A percentile compares a stretch with the other conserved stretches of the same genome.
Evolutionary conservation across 2,797 vertebrate genomes (phyloP).

Genomic region (Chloroceryle inda): DNA sequence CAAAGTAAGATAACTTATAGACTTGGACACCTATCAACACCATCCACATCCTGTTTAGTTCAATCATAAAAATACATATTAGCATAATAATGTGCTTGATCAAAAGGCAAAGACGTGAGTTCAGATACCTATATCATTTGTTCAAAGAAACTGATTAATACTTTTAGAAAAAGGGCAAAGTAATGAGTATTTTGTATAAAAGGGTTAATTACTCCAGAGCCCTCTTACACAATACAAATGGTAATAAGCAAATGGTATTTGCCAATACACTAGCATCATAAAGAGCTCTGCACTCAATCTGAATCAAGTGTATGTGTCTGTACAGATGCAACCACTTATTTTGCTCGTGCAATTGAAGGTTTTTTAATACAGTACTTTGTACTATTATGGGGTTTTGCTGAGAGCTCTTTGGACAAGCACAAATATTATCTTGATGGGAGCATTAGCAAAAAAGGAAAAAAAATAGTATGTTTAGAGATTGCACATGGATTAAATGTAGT

Average conservation of each 20-base stretch:
- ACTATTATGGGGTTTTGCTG: background rate
- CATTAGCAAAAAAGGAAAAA: background rate
- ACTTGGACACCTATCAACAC: background rate
- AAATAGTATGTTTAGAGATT: background rate
- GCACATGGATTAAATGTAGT: background rate
- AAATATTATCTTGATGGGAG: background rate
- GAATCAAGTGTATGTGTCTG: background rate
- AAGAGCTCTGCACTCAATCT: background rate
- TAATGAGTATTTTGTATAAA: background rate
- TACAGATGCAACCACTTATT: background rate
- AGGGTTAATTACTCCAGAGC: background rate
- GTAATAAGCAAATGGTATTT: background rate
- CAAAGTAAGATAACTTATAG: accelerated
- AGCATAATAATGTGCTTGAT: background rate
- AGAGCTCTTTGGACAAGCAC: background rate
- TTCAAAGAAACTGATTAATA: background rate
- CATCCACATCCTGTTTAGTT: background rate
- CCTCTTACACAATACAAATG: background rate
- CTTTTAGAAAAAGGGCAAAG: background rate
- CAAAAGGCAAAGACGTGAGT: background rate
- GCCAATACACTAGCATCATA: background rate
- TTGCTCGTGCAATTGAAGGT: background rate
- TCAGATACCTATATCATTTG: background rate
- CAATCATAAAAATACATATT: background rate
- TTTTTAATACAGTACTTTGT: background rate